Evolutionary conservation across 2,888 invertebrate genomes (phyloP), one percentile per base, ranked within the genome.

Genomic region (Hypomecis atomaria): DNA sequence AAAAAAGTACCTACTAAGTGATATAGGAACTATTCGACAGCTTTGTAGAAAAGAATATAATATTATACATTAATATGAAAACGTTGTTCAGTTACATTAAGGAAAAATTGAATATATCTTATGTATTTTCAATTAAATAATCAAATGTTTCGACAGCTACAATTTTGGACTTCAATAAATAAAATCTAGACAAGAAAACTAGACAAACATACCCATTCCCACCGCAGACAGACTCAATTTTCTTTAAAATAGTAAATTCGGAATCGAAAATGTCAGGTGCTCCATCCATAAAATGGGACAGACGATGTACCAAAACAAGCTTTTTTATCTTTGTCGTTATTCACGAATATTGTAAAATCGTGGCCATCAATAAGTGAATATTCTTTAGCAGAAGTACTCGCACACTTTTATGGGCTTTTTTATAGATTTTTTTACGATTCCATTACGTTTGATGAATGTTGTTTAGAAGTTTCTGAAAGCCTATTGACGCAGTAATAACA

Each of bases 261-360:
- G 54, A 65, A 61, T 68, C 59, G 63, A 71, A 63, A 61, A 59
- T 58, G 66, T 49, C 68, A 68, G 70, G 68, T 71, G 70, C 60
- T 59, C 60, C 5, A 62, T 53, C 60, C 58, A 63, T 71, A 68
- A 71, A 66, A 57, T 56, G 48, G 48, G 63, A 61, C 62, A 44
- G 62, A 56, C 63, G 59, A 66, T 65, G 56, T 62, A 58, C 55
- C 62, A 13, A 62, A 44, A 52, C 54, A 61, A 55, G 42, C 37
- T 55, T 54, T 40, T 60, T 59, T 57, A 42, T 59, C 48, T 44
- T 50, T 50, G 54, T 48, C 59, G 34, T 49, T 23, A 50, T 60
- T 59, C 52, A 64, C 58, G 66, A 62, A 59, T 38, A 54, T 65
- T 56, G 49, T 59, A 55, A 43, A 54, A 36, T 33, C 47, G 11